These are phyloP conservation scores for Lepidothrix coronata DNA, from an alignment of 2,113 vertebrate genomes.

Conservation along the genomic window DNA sequence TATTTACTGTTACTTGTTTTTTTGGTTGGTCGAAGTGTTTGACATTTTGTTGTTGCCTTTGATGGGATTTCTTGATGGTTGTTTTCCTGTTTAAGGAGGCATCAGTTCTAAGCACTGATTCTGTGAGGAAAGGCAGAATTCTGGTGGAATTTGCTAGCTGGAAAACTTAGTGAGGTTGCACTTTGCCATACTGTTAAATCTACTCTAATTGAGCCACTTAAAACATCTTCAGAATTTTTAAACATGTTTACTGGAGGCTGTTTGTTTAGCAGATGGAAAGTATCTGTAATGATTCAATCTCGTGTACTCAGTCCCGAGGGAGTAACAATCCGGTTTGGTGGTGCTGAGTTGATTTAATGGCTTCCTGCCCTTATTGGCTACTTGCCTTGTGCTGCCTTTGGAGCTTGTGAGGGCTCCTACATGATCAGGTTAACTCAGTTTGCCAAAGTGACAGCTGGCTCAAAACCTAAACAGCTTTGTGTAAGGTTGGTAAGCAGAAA, in stretches of 20 bases:
- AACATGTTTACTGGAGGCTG: neutral
- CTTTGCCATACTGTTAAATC: neutral
- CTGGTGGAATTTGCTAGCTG: neutral
- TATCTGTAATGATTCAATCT: neutral
- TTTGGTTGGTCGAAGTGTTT: neutral
- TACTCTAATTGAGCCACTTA: neutral
- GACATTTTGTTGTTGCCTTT: neutral
- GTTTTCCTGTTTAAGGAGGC: neutral
- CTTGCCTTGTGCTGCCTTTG: neutral
- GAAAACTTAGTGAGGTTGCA: neutral
- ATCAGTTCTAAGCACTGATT: neutral
- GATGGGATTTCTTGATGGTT: neutral
- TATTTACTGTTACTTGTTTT: neutral
- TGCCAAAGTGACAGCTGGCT: neutral
- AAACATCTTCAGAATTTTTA: neutral
- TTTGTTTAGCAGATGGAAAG: neutral
- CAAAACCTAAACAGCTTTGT: neutral
- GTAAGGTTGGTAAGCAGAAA: neutral
- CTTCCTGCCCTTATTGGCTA: neutral
- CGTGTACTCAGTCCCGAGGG: neutral
- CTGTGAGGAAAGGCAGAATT: neutral
- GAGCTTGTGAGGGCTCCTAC: neutral
- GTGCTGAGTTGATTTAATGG: neutral
- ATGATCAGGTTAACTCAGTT: neutral
- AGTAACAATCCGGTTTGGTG: neutral